Percentiles rank a stretch among this genome's conserved stretches.
Evolutionary conservation across 1,140 invertebrate genomes (phyloP).

Genomic region (Nephila pilipes): DNA sequence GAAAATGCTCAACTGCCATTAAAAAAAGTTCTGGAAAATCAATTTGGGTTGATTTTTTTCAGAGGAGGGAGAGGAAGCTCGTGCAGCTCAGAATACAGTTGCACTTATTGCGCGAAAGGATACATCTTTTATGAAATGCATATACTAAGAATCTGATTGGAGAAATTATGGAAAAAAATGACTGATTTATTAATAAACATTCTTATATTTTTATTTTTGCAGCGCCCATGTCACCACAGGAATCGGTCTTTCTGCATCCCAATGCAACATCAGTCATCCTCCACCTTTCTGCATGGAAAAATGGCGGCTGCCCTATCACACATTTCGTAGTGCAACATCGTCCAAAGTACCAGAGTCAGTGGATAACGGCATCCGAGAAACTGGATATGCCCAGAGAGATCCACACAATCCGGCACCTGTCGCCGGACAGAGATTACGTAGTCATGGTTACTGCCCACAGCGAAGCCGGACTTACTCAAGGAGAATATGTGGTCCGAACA

Average conservation of each 20-base stretch:
- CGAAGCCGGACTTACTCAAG: slow-evolving; percentile 75
- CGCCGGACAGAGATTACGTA: slow-evolving; percentile 70
- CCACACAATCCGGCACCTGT: slow-evolving; percentile 58
- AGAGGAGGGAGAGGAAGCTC: too few species aligned
- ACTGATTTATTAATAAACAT: not conserved
- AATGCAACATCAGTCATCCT: slow-evolving; percentile 82
- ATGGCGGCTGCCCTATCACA: slow-evolving; percentile 84
- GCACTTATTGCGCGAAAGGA: too few species aligned
- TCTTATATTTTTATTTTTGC: not conserved
- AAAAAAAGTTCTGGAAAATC: too few species aligned
- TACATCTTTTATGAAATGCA: too few species aligned
- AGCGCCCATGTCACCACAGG: slow-evolving; percentile 79
- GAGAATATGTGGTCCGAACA: slow-evolving; percentile 71
- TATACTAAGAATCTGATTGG: too few species aligned
- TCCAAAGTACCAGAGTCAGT: slow-evolving; percentile 86
- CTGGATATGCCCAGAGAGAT: slow-evolving; percentile 22
- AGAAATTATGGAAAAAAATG: too few species aligned
- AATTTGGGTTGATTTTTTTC: too few species aligned
- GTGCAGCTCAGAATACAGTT: too few species aligned
- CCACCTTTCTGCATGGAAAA: slow-evolving; percentile 84
- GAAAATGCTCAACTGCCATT: too few species aligned
- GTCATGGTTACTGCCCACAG: slow-evolving; percentile 74
- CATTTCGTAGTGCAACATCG: slow-evolving; percentile 85
- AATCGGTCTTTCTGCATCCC: slow-evolving; percentile 77
- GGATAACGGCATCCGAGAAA: slow-evolving; percentile 88